Evolutionary conservation across 2,888 invertebrate genomes (phyloP).

Genomic region (Galerucella calmariensis): DNA sequence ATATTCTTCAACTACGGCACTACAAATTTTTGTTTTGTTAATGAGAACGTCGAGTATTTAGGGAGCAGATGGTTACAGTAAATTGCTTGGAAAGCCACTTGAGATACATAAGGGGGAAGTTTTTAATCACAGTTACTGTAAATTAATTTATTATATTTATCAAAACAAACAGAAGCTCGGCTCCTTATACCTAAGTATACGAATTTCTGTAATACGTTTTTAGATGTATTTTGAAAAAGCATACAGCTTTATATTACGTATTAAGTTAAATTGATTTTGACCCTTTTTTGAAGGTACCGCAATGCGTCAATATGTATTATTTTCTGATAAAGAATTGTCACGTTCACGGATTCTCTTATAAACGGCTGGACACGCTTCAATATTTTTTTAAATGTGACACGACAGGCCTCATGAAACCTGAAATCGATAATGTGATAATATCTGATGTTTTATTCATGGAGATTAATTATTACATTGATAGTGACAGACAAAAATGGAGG

Average conservation of each 20-base stretch:
- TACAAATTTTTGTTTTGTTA: too few relatives aligned
- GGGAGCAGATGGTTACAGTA: too few relatives aligned
- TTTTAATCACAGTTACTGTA: too few relatives aligned
- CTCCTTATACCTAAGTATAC: too few relatives aligned
- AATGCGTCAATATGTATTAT: conserved; percentile 18
- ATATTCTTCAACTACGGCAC: too few relatives aligned
- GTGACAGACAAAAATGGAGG: conserved; percentile 10
- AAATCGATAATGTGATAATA: conserved; percentile 44
- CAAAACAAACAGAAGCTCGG: too few relatives aligned
- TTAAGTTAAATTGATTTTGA: not conserved
- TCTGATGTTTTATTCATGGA: conserved; percentile 50
- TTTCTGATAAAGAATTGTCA: conserved; percentile 36
- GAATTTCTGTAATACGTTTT: too few relatives aligned
- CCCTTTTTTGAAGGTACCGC: not conserved
- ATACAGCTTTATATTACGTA: not conserved
- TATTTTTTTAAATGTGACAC: conserved; percentile 42
- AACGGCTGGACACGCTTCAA: conserved; percentile 37
- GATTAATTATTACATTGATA: conserved; percentile 46
- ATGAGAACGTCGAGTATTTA: too few relatives aligned
- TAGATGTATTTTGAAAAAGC: too few relatives aligned
- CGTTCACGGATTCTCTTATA: conserved; percentile 37
- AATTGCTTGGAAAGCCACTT: too few relatives aligned
- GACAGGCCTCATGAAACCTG: conserved; percentile 25
- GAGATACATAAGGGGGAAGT: too few relatives aligned
- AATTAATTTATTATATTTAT: too few relatives aligned